Evolutionary conservation across 2,113 vertebrate genomes (phyloP), one percentile per base, ranked within the genome.

Genomic region (Corythornis cristatus): DNA sequence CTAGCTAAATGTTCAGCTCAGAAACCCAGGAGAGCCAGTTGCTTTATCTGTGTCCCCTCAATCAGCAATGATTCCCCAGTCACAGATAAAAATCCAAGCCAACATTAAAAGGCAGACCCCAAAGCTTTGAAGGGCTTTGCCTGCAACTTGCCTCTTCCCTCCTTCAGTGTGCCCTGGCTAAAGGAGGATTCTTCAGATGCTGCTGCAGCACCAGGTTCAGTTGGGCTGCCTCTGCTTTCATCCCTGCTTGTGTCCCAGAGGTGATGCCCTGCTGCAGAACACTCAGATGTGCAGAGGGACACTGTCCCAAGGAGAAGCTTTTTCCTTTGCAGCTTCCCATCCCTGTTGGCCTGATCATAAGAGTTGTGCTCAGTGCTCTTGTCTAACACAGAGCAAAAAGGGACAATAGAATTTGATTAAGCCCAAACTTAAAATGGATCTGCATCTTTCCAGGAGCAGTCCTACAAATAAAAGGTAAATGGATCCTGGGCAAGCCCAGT

Each of bases 91-190:
- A 29, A 54, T 28, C 37, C 37, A 37, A 37, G 25, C 17, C 5
- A 6, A 5, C 7, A 58, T 12, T 58, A 28, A 64, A 37, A 75
- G 53, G n/a, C 18, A 87, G 53, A 5, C 1, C 6, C 9, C 14
- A 42, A 43, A 77, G 22, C 8, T 77, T 76, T 68, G 7, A 29
- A 50, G 50, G 26, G n/a, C 22, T 90, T 51, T 90, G 8, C 35
- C 18, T 31, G 8, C 25, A 43, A 37, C 51, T 56, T 1, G 0
- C 16, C 26, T n/a, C 35, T 65, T 2, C 0, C 21, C 18, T 71
- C 18, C 18, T 90, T 56, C 65, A 25, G 35, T 48, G 66, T 53
- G n/a, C 29, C 46, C 57, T 71, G 61, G 61, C 17, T 75, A 73
- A 25, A 57, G 37, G 11, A 11, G 22, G 53, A 26, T 6, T 75